Conservation (phyloP, 2,113 vertebrate genomes). For the Brachypodius melanocephalos region DNA sequence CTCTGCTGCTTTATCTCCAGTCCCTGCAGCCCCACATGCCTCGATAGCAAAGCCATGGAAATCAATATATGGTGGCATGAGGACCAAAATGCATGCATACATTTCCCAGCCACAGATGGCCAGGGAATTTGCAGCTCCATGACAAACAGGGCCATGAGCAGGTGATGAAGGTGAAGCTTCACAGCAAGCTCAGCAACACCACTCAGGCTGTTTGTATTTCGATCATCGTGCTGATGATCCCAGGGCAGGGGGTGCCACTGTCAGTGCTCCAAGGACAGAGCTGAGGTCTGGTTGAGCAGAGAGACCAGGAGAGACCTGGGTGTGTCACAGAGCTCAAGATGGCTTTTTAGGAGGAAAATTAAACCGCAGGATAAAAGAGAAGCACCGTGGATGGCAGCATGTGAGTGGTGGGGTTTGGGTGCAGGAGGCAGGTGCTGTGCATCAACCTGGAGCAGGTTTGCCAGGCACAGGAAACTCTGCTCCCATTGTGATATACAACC, state of each 20-base stretch:
- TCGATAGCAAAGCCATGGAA: accelerated
- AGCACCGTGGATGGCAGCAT: accelerated
- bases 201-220: background rate
- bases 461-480: constrained; percentile 37
- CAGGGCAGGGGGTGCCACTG: background rate
- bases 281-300: background rate
- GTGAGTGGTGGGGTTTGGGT: background rate
- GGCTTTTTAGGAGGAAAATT: background rate
- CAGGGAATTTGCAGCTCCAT: background rate
- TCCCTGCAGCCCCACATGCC: background rate
- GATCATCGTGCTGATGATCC: accelerated
- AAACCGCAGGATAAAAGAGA: background rate
- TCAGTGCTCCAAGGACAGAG: accelerated
- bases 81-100: background rate
- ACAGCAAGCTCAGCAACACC: background rate
- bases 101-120: accelerated
- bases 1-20: background rate
- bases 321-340: background rate
- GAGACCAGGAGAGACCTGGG: background rate
- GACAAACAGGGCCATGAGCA: accelerated
- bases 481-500: constrained; percentile 40
- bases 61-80: accelerated
- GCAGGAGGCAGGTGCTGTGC: background rate
- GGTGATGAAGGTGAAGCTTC: background rate
- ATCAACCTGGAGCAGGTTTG: constrained; percentile 28